Evolutionary conservation across 2,888 invertebrate genomes (phyloP), one percentile per base, ranked within the genome.

Genomic region (Ephialtes manifestator): DNA sequence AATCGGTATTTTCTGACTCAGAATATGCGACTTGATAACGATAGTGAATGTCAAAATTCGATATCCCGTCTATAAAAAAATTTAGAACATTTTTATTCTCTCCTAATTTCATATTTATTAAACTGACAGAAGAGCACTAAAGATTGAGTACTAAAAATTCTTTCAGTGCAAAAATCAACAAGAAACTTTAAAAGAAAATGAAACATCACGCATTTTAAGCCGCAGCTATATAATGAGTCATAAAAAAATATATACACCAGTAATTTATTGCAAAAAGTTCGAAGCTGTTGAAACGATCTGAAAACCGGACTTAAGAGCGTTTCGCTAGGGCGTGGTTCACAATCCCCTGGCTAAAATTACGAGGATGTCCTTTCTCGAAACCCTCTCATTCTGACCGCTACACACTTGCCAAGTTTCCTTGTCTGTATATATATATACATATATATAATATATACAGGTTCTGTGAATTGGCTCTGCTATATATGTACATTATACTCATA

Each of bases 291-390:
- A 31, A 39, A 60, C 28, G 60, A 63, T 51, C 43, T 35, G 15
- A 63, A 74, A 81, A 43, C 51, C 43, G 58, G 60, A 18, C n/a
- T 51, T 43, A 76, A 43, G 63, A 80, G 60, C 31, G 31, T 7
- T 20, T 46, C 8, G 18, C 35, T 60, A 75, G 63, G 75, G 75
- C 70, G 60, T 60, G 60, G 58, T 60, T 13, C 31, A 24, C 24
- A 24, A 24, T 24, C 24, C 24, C 20, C 39, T 8, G 18, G 68
- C n/a, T 70, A 58, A 53, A 71, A 82, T 71, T 55, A 82, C 76
- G 81, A 76, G 60, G 70, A 71, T 48, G 70, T 71, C 76, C 81
- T 71, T 76, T 82, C 81, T 65, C 76, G 35, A 71, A 76, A n/a
- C 76, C 28, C 43, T 65, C 71, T 70, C 68, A 60, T 46, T 15